phyloP scores from a whole-genome alignment of 2,888 invertebrate genomes.

The Endomychus coccineus region DNA sequence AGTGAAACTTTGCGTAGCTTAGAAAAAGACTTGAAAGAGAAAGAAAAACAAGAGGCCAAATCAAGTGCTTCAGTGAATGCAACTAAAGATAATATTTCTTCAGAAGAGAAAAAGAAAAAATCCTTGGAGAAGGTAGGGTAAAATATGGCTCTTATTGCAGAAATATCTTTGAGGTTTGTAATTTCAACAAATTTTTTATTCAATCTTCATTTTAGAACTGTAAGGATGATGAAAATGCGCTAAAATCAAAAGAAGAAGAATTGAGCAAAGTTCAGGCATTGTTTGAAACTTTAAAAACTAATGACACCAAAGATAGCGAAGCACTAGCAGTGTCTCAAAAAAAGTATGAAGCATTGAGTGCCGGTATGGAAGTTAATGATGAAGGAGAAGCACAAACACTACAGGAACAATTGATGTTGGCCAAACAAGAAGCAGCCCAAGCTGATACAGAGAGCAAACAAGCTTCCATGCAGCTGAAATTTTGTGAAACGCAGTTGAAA shows the following conservation, averaged over 20 bases:
- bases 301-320: conserved; percentile 58
- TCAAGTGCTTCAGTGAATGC: conserved; percentile 56
- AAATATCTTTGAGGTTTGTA: neutral
- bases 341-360: conserved; percentile 74
- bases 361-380: conserved; percentile 72
- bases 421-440: conserved; percentile 66
- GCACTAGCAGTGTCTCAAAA: conserved; percentile 67
- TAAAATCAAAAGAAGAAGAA: conserved; percentile 54
- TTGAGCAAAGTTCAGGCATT: conserved; percentile 53
- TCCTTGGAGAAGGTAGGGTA: conserved; percentile 50
- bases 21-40: conserved; percentile 55
- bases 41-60: conserved; percentile 62
- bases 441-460: conserved; percentile 74
- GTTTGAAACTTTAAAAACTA: conserved; percentile 61
- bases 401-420: conserved; percentile 81
- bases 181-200: neutral
- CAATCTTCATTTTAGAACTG: conserved; percentile 42
- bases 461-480: conserved; percentile 65
- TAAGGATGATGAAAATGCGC: conserved; percentile 57
- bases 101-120: conserved; percentile 61
- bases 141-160: neutral
- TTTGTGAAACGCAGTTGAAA: conserved; percentile 55
- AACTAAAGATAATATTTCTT: conserved; percentile 56
- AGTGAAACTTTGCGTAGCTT: conserved; percentile 57
- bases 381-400: conserved; percentile 76